A percentile compares a stretch with the other conserved stretches of the same genome.
phyloP scores from a whole-genome alignment of 2,797 vertebrate genomes.

The Pristis pectinata region DNA sequence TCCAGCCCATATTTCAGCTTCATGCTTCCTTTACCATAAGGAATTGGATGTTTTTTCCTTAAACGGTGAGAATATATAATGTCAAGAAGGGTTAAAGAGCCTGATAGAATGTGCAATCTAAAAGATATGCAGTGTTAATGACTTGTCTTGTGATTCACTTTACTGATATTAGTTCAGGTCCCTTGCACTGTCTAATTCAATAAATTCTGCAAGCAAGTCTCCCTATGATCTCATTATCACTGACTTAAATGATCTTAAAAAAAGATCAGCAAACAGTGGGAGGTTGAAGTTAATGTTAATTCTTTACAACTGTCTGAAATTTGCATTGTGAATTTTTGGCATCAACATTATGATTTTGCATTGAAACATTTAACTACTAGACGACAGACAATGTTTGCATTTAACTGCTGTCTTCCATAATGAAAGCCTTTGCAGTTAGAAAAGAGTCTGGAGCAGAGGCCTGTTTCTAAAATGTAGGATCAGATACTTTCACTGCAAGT shows the following conservation, averaged over 20 bases:
- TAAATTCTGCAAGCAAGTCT: not conserved
- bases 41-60: not conserved
- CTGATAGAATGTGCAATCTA: not conserved
- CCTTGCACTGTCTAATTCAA: slow-evolving; percentile 15
- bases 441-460: not conserved
- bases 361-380: not conserved
- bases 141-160: not conserved
- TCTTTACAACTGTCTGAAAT: not conserved
- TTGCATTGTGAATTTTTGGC: not conserved
- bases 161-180: slow-evolving; percentile 23
- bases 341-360: not conserved
- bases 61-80: not conserved
- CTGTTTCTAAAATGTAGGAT: not conserved
- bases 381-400: not conserved
- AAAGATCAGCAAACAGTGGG: not conserved
- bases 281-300: slow-evolving; percentile 3
- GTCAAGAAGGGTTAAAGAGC: not conserved
- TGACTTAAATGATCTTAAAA: not conserved
- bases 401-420: not conserved
- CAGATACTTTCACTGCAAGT: not conserved
- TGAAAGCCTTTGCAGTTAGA: not conserved
- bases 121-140: slow-evolving; percentile 21
- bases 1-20: not conserved
- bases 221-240: slow-evolving; percentile 6
- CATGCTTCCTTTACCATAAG: not conserved